phyloP scores from a whole-genome alignment of 2,113 vertebrate species.

The Otolemur garnettii region DNA sequence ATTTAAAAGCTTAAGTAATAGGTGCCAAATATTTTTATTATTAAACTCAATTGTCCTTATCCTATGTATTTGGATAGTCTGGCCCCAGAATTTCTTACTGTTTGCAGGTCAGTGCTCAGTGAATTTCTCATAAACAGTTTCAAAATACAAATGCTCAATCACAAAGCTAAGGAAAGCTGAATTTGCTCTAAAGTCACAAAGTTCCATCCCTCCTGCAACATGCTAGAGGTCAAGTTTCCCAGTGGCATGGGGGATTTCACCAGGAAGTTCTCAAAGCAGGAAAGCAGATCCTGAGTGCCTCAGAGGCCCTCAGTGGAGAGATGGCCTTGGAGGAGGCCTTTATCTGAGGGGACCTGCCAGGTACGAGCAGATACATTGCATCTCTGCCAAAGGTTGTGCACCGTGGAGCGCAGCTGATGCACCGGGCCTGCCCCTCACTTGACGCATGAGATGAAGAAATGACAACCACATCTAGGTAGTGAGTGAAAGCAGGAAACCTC shows the following conservation, averaged over 20 bases:
- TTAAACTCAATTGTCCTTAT: background rate
- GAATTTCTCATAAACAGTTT: conserved; percentile 47
- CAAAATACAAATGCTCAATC: conserved; percentile 59
- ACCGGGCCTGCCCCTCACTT: background rate
- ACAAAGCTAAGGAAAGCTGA: conserved; percentile 68
- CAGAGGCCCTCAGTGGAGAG: conserved; percentile 71
- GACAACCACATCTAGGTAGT: conserved; percentile 35
- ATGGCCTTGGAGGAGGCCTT: conserved; percentile 76
- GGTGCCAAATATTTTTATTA: background rate
- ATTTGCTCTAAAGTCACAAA: conserved; percentile 53
- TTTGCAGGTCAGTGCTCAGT: conserved; percentile 64
- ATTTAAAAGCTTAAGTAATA: background rate
- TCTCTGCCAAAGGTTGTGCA: conserved; percentile 73
- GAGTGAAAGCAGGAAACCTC: background rate
- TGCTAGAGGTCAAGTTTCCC: conserved; percentile 77
- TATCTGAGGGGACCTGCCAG: conserved; percentile 68
- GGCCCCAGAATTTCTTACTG: conserved; percentile 43
- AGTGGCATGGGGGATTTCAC: conserved; percentile 75
- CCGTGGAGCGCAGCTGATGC: background rate
- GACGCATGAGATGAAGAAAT: rapidly evolving
- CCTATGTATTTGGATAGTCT: conserved; percentile 46
- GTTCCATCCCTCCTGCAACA: background rate
- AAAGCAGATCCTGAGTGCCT: background rate
- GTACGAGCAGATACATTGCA: conserved; percentile 65
- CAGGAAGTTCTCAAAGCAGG: conserved; percentile 77